These are phyloP conservation scores for Zapornia atra DNA, from an alignment of 2,113 vertebrate genomes.

Conservation along the genomic window DNA sequence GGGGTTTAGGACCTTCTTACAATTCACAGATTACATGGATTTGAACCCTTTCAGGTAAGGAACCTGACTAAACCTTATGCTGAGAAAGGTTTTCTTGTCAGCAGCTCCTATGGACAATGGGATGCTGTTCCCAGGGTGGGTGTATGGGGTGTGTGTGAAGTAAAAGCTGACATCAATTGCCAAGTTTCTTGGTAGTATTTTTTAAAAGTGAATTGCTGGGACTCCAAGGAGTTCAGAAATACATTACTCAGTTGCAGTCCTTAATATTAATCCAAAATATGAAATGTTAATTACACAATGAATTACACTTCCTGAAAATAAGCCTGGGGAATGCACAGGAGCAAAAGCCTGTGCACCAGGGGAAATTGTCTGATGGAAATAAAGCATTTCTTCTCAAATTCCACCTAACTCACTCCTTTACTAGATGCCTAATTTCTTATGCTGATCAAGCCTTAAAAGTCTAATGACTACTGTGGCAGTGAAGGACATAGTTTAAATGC, in stretches of 20 bases:
- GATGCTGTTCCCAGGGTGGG: fast-evolving
- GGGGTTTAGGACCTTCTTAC: not conserved
- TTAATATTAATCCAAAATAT: not conserved
- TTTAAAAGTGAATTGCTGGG: not conserved
- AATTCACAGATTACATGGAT: not conserved
- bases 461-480: not conserved
- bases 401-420: not conserved
- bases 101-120: not conserved
- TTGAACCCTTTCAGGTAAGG: not conserved
- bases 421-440: not conserved
- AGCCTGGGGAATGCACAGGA: not conserved
- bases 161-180: not conserved
- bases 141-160: not conserved
- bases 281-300: not conserved
- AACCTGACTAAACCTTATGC: not conserved
- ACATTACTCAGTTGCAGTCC: not conserved
- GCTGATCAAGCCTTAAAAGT: not conserved
- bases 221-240: not conserved
- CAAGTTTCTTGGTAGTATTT: not conserved
- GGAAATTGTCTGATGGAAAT: not conserved
- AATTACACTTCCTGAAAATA: not conserved
- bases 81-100: not conserved
- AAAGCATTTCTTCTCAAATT: not conserved
- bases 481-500: not conserved
- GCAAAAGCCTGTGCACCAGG: not conserved